Evolutionary conservation across 1,140 invertebrate genomes (phyloP), one percentile per base, ranked within the genome.

Genomic region (Phenacoccus solenopsis): DNA sequence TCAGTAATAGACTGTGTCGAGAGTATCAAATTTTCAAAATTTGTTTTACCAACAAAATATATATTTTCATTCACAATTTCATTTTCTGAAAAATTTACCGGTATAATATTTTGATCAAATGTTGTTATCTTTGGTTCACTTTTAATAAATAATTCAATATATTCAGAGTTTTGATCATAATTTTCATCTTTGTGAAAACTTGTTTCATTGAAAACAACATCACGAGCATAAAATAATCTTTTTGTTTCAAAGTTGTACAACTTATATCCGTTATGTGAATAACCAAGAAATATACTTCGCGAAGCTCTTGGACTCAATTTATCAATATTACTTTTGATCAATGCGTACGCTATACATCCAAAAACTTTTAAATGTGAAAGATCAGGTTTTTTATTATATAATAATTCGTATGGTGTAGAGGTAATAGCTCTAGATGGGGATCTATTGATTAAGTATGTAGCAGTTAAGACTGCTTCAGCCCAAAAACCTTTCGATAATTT

Each of bases 301-400:
- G 61, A 57, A 28, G 69, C 57, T 69, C 72, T 74, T 22, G 49
- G 28, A 61, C 79, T 77, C 71, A 74, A 79, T 69, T 79, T 80
- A 27, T 69, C 70, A 59, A 70, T 68, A 10, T 70, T 74, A 10
- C 73, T 67, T 21, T 70, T 74, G 9, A 74, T 67, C 24, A 72
- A 70, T 30, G 67, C 67, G 67, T 70, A 74, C 7, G 67, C 75
- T 67, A 69, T 69, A 28, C 72, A 75, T 20, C 77, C 77, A 73
- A 78, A 77, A 21, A 78, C 70, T 16, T 70, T 25, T 5, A 78
- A 25, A 69, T 78, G 70, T 24, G 56, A 71, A 9, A 77, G 49
- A 67, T 71, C 67, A 49, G 72, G 71, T 69, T 73, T 74, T 35
- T 38, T 69, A 24, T 69, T 67, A 69, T 25, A 74, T 69, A 73